These are phyloP conservation scores for Toxotes chatareus DNA, from an alignment of 2,113 vertebrate species.

Conservation along the genomic window DNA sequence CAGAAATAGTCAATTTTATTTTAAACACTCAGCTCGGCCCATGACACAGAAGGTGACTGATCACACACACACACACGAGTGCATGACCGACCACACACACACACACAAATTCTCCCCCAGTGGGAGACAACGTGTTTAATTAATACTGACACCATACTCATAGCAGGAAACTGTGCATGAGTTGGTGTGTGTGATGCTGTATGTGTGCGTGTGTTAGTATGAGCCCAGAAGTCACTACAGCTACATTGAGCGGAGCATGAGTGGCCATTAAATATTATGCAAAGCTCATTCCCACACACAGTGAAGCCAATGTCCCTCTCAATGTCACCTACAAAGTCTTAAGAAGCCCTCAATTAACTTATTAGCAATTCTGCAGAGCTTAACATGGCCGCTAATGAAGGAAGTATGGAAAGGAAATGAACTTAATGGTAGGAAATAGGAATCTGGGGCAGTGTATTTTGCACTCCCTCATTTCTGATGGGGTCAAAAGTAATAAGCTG, in stretches of 20 bases:
- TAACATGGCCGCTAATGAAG: slow-evolving; percentile 72
- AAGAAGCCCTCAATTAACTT: slow-evolving; percentile 78
- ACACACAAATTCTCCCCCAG: slow-evolving; percentile 25
- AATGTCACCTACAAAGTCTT: slow-evolving; percentile 81
- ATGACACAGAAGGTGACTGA: slow-evolving; percentile 43
- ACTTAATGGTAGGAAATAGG: slow-evolving; percentile 58
- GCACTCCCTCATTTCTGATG: background rate
- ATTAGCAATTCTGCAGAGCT: slow-evolving; percentile 72
- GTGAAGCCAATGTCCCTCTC: slow-evolving; percentile 69
- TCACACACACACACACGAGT: slow-evolving; percentile 5
- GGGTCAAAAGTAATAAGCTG: slow-evolving; percentile 33
- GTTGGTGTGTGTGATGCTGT: slow-evolving; percentile 23
- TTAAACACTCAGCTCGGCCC: slow-evolving; percentile 13
- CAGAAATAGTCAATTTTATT: slow-evolving; percentile 45
- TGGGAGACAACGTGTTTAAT: slow-evolving; percentile 69
- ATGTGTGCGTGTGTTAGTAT: slow-evolving; percentile 4
- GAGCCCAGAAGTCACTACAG: slow-evolving; percentile 30
- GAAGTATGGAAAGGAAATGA: slow-evolving; percentile 58
- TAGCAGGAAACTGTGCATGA: slow-evolving; percentile 31
- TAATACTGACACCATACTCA: slow-evolving; percentile 70
- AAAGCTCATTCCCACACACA: slow-evolving; percentile 73
- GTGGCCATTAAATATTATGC: slow-evolving; percentile 73
- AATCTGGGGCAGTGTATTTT: slow-evolving; percentile 39
- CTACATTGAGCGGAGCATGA: slow-evolving; percentile 45
- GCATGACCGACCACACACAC: slow-evolving; percentile 34